Conservation (phyloP, 2,888 invertebrate genomes). For the Drosophila ustulata region DNA sequence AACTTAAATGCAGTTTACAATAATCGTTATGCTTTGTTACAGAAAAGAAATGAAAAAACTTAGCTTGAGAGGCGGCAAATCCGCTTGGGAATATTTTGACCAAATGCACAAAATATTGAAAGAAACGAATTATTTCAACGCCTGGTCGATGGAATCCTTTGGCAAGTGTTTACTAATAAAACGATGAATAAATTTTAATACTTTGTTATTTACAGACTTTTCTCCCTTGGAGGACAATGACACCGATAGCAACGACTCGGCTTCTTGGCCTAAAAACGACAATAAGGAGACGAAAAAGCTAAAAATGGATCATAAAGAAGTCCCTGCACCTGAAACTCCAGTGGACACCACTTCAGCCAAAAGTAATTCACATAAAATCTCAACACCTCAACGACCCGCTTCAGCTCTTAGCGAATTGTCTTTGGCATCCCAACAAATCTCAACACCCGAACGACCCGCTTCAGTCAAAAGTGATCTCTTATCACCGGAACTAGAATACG, state of each 20-base stretch:
- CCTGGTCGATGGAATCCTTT: conserved; percentile 29
- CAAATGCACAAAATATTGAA: conserved; percentile 46
- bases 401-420: neutral
- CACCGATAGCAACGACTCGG: conserved; percentile 1
- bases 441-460: neutral
- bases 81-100: conserved; percentile 52
- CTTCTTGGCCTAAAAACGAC: neutral
- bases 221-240: conserved; percentile 29
- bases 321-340: neutral
- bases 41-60: conserved; percentile 45
- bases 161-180: conserved; percentile 5
- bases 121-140: conserved; percentile 23
- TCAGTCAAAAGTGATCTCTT: neutral
- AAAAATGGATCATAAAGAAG: neutral
- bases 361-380: neutral
- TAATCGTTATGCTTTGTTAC: neutral
- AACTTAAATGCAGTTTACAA: neutral
- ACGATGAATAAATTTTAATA: neutral
- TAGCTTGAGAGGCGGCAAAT: conserved; percentile 18
- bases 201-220: conserved; percentile 21
- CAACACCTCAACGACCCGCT: neutral
- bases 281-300: neutral
- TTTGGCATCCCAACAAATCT: neutral
- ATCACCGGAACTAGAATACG: neutral
- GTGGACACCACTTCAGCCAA: neutral